phyloP scores from a whole-genome alignment of 2,888 invertebrate genomes.

The Sesia apiformis region DNA sequence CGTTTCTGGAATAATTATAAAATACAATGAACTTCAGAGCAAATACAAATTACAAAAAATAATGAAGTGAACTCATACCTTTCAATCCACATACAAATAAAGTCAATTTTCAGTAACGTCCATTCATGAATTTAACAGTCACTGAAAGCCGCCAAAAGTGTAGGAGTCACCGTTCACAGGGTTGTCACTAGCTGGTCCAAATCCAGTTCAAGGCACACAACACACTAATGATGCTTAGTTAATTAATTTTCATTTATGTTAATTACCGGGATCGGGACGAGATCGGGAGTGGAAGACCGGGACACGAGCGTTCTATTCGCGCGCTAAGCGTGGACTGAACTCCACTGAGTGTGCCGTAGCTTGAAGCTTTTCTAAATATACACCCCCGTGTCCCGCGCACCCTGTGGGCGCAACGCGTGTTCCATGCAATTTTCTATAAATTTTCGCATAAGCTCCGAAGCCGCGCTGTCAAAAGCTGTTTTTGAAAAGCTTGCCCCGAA shows the following conservation, averaged over 20 bases:
- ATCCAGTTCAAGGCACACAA: conserved; percentile 56
- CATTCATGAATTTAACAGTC: conserved; percentile 34
- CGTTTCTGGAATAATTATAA: conserved; percentile 7
- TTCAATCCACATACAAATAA: conserved; percentile 25
- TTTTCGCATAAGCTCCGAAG: conserved; percentile 67
- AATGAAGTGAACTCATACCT: conserved; percentile 33
- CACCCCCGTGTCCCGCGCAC: conserved; percentile 64
- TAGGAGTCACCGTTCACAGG: conserved; percentile 22
- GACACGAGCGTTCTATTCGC: conserved; percentile 43
- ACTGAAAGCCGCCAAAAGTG: conserved; percentile 14
- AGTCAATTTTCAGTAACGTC: conserved; percentile 35
- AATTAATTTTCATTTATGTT: conserved; percentile 50
- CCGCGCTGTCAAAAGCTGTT: conserved; percentile 70
- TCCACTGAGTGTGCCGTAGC: conserved; percentile 28
- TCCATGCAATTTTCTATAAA: conserved; percentile 72
- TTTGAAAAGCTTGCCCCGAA: conserved; percentile 43
- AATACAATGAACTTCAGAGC: conserved; percentile 3
- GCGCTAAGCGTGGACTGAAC: conserved; percentile 51
- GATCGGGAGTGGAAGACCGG: conserved; percentile 21
- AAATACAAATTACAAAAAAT: background rate
- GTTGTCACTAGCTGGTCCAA: conserved; percentile 36
- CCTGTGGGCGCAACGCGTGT: conserved; percentile 56
- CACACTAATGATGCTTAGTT: conserved; percentile 34
- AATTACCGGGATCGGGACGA: conserved; percentile 45
- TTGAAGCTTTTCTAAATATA: conserved; percentile 65